Conservation (phyloP, 2,113 vertebrate species). For the Narcine bancroftii region DNA sequence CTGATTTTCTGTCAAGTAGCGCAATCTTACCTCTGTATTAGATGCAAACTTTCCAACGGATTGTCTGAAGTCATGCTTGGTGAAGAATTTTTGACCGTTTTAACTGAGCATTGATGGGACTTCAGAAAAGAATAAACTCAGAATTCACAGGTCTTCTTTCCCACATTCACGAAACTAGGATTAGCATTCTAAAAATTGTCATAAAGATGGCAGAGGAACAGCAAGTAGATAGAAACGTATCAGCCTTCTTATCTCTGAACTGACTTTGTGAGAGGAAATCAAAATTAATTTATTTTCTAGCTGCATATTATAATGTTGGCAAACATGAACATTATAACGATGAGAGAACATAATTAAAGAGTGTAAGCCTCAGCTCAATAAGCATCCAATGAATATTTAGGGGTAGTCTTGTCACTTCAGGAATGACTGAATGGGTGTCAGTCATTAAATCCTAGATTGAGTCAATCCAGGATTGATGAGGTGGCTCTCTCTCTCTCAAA, state of each 20-base stretch:
- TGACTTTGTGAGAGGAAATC: neutral
- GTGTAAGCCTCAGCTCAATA: neutral
- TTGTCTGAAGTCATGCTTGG: slow-evolving; percentile 49
- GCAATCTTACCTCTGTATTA: slow-evolving; percentile 54
- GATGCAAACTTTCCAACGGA: slow-evolving; percentile 46
- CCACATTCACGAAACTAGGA: neutral
- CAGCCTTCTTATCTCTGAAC: neutral
- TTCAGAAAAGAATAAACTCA: slow-evolving; percentile 49
- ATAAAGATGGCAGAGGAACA: neutral
- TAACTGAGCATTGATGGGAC: slow-evolving; percentile 27
- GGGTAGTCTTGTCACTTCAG: neutral
- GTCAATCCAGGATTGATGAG: neutral
- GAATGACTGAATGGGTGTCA: neutral
- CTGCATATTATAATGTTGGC: neutral
- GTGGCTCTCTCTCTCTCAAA: too few species aligned
- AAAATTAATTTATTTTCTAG: slow-evolving; percentile 6
- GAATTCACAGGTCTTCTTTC: slow-evolving; percentile 46
- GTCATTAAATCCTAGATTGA: neutral
- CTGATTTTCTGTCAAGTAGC: slow-evolving; percentile 52
- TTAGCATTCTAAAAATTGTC: neutral
- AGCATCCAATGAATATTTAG: neutral
- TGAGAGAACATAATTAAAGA: neutral
- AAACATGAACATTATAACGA: neutral
- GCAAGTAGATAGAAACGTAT: neutral
- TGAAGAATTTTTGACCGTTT: neutral